phyloP scores from a whole-genome alignment of 2,888 invertebrate species.

The Diarsia mendica region DNA sequence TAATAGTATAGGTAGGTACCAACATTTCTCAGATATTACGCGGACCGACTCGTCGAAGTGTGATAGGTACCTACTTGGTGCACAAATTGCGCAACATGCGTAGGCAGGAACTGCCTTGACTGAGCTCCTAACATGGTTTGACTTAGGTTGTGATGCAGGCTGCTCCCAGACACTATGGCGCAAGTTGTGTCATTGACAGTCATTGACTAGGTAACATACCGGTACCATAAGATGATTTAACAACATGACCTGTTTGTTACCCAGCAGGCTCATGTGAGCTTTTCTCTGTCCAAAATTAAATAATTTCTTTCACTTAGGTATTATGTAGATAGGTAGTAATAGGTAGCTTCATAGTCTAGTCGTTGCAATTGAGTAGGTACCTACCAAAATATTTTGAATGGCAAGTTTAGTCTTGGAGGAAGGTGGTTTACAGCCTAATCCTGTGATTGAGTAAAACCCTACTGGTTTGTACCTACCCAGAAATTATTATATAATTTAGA shows the following conservation, averaged over 20 bases:
- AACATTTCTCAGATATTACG: conserved; percentile 16
- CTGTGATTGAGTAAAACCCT: neutral
- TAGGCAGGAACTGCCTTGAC: conserved; percentile 74
- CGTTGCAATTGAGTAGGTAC: neutral
- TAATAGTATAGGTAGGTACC: too few species aligned
- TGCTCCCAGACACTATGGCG: conserved; percentile 70
- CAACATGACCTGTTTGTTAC: conserved; percentile 10
- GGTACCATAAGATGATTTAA: conserved; percentile 32
- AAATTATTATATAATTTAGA: neutral
- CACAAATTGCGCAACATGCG: conserved; percentile 70
- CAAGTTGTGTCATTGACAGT: conserved; percentile 64
- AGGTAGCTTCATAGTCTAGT: neutral
- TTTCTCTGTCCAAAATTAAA: neutral
- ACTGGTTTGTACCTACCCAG: neutral
- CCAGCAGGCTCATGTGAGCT: neutral
- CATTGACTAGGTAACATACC: conserved; percentile 48
- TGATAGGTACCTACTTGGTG: conserved; percentile 58
- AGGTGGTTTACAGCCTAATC: neutral
- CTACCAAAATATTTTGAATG: neutral
- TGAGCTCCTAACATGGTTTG: conserved; percentile 72
- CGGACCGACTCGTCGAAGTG: conserved; percentile 24
- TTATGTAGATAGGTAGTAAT: too few species aligned
- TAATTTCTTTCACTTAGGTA: neutral
- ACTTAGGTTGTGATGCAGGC: conserved; percentile 59
- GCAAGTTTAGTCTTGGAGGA: neutral